These are phyloP conservation scores for Drosophila emarginata DNA, from an alignment of 2,888 invertebrate species.

Conservation along the genomic window DNA sequence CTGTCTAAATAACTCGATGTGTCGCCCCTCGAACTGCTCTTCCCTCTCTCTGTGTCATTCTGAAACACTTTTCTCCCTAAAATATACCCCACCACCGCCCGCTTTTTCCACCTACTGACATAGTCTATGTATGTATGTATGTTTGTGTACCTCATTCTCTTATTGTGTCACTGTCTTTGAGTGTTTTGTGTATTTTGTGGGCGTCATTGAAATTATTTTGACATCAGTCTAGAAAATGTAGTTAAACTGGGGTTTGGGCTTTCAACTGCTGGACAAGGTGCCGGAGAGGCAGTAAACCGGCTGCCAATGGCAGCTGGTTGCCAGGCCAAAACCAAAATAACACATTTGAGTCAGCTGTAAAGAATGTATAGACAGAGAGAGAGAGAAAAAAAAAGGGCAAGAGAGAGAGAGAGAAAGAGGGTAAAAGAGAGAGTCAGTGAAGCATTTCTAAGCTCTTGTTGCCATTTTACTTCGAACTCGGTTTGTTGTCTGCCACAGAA, in stretches of 20 bases:
- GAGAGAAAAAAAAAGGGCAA: not conserved
- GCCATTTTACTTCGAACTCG: not conserved
- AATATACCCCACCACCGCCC: too few relatives aligned
- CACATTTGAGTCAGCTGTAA: slow-evolving; percentile 13
- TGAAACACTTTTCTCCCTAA: too few relatives aligned
- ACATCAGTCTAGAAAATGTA: slow-evolving; percentile 53
- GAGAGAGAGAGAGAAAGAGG: not conserved
- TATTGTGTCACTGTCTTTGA: slow-evolving; percentile 7
- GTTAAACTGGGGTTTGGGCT: slow-evolving; percentile 15
- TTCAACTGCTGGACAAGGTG: not conserved
- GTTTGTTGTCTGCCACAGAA: slow-evolving; percentile 8
- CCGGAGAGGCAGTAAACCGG: slow-evolving; percentile 11
- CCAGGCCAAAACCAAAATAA: slow-evolving; percentile 36
- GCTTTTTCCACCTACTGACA: not conserved
- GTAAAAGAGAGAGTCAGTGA: not conserved
- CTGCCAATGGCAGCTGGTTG: slow-evolving; percentile 62
- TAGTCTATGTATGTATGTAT: not conserved
- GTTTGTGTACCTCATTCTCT: slow-evolving; percentile 1
- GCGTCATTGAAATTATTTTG: slow-evolving; percentile 71
- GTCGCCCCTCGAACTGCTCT: too few relatives aligned
- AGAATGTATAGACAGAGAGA: not conserved
- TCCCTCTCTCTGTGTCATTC: too few relatives aligned
- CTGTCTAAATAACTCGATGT: slow-evolving; percentile 68
- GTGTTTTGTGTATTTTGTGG: slow-evolving; percentile 43
- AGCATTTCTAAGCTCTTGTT: slow-evolving; percentile 11